Evolutionary conservation across 2,888 invertebrate genomes (phyloP), one percentile per base, ranked within the genome.

Genomic region (Panopea generosa): DNA sequence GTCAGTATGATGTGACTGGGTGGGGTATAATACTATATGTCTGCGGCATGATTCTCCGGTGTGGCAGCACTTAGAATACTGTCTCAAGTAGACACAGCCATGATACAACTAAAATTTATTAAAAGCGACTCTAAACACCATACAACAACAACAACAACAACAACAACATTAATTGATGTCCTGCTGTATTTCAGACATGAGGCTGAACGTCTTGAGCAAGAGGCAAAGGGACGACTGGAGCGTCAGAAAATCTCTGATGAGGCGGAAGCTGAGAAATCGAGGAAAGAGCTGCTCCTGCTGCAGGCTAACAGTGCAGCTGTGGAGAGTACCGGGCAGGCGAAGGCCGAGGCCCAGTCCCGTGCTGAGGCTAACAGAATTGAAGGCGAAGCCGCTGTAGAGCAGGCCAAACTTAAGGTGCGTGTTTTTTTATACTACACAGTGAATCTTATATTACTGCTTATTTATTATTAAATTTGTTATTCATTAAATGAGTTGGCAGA

Each of bases 361-460:
- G 93, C 93, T 9, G 94, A 94, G 87, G 91, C 94, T 22, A 86
- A 92, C 22, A 89, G 90, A 52, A 94, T 93, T 83, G 93, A 93
- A 84, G 93, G 93, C n/a, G 93, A 94, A 85, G 93, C 94, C 6
- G 93, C 93, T 22, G 93, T 94, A 11, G 93, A 93, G 50, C 93
- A 93, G 86, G 93, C 94, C 20, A 92, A 89, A 78, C 88, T 93
- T 14, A 93, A 93, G 87, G 80, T 80, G 50, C 14, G 47, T 26
- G 14, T 45, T 57, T 33, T 45, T 16, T 11, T 40, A 40, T 40
- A 11, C n/a, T n/a, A n/a, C n/a, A n/a, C n/a, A n/a, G n/a, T n/a
- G n/a, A n/a, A n/a, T n/a, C n/a, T n/a, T n/a, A n/a, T n/a, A n/a
- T n/a, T n/a, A n/a, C n/a, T n/a, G n/a, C n/a, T n/a, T n/a, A n/a